Evolutionary conservation across 1,140 invertebrate genomes (phyloP).

Genomic region (Mesaphorura yosii): DNA sequence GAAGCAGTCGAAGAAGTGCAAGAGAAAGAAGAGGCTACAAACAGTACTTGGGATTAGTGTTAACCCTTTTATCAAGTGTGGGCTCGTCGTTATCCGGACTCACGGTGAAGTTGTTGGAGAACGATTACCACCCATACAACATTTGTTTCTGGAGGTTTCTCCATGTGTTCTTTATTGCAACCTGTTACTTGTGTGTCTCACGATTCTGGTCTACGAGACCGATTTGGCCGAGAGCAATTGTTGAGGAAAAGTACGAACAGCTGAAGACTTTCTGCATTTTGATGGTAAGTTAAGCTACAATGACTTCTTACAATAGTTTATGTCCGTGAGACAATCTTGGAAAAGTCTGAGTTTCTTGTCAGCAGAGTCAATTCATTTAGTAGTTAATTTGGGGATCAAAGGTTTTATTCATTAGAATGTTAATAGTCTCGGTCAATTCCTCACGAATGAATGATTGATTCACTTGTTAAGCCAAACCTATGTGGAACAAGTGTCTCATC

Average conservation of each 20-base stretch:
- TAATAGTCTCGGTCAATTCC: no score
- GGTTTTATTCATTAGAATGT: no score
- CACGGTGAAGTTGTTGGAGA: slow-evolving; percentile 9
- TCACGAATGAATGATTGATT: no score
- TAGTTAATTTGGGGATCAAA: no score
- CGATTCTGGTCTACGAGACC: not conserved
- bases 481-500: no score
- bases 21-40: not conserved
- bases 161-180: not conserved
- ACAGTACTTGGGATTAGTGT: slow-evolving; percentile 2
- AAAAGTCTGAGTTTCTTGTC: no score
- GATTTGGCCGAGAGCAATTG: slow-evolving; percentile 1
- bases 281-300: not conserved
- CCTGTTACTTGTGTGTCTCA: not conserved
- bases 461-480: no score
- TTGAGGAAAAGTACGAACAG: slow-evolving; percentile 1
- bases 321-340: slow-evolving; percentile 5
- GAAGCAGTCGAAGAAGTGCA: not conserved
- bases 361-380: no score
- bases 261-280: not conserved
- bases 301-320: slow-evolving; percentile 1
- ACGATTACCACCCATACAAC: slow-evolving; percentile 1
- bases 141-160: slow-evolving; percentile 14
- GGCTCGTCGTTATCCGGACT: slow-evolving; percentile 5
- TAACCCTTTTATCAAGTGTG: not conserved